These are phyloP conservation scores for Syrphus vitripennis DNA, from an alignment of 2,888 invertebrate species.

Conservation along the genomic window DNA sequence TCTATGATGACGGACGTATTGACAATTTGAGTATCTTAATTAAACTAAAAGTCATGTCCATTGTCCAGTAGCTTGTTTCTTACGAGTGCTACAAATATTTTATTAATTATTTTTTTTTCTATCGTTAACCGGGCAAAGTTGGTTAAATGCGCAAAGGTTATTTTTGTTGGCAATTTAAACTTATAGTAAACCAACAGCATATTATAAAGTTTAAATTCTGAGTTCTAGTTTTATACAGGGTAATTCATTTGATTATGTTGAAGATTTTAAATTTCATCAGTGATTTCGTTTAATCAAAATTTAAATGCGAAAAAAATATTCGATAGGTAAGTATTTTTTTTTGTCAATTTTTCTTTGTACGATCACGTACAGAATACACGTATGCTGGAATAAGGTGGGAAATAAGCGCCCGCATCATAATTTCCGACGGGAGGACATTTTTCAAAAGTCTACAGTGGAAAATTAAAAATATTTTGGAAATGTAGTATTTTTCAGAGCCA, in stretches of 20 bases:
- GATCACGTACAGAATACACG: too few relatives aligned
- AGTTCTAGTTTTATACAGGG: not conserved
- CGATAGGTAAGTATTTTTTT: too few relatives aligned
- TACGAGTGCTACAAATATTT: not conserved
- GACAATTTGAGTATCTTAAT: conserved; percentile 7
- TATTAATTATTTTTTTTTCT: conserved; percentile 9
- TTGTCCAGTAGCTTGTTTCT: not conserved
- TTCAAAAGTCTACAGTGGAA: too few relatives aligned
- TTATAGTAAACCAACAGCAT: not conserved
- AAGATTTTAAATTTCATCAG: not conserved
- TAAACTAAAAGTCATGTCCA: conserved; percentile 9
- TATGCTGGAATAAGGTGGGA: too few relatives aligned
- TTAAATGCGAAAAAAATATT: too few relatives aligned
- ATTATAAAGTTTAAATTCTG: not conserved
- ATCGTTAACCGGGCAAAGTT: conserved; percentile 22
- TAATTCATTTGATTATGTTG: not conserved
- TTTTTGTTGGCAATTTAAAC: not conserved
- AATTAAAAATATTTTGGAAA: too few relatives aligned
- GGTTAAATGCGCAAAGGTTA: conserved; percentile 14
- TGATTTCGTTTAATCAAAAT: too few relatives aligned
- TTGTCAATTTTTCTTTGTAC: too few relatives aligned
- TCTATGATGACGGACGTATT: not conserved
- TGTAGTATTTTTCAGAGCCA: too few relatives aligned
- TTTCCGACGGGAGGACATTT: too few relatives aligned
- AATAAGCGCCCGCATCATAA: too few relatives aligned